These are phyloP conservation scores for Acrossocheilus fasciatus DNA, from an alignment of 2,797 vertebrate genomes.

Conservation along the genomic window DNA sequence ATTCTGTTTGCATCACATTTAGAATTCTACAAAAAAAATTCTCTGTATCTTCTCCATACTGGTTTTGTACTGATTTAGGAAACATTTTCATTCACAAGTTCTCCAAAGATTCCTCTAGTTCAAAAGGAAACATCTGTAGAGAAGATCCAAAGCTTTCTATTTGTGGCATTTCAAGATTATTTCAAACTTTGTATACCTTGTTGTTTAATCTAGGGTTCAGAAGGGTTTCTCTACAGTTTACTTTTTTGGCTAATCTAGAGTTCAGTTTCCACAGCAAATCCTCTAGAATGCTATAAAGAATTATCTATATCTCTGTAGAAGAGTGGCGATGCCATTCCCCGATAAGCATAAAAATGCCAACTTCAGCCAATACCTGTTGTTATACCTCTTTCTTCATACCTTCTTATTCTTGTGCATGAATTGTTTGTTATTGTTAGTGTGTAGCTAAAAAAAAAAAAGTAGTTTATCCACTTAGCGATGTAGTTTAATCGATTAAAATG, in stretches of 20 bases:
- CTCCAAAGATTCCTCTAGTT: neutral
- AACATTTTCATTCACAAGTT: neutral
- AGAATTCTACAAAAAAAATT: too few relatives aligned
- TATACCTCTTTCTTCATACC: conserved; percentile 34
- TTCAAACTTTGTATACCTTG: neutral
- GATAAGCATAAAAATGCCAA: conserved; percentile 20
- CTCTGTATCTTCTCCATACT: neutral
- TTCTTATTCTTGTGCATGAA: conserved; percentile 38
- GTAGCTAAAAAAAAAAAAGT: conserved; percentile 28
- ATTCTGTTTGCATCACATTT: neutral
- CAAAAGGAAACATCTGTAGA: neutral
- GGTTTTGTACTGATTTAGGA: neutral
- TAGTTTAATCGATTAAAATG: conserved; percentile 49
- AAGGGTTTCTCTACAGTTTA: neutral
- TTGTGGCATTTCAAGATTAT: neutral
- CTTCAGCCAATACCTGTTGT: neutral
- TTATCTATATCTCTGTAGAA: neutral
- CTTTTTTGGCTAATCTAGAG: neutral
- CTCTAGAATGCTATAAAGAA: conserved; percentile 6
- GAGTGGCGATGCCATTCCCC: neutral
- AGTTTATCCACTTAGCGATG: conserved; percentile 38
- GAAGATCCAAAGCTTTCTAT: neutral
- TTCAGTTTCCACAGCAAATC: neutral
- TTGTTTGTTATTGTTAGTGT: conserved; percentile 30
- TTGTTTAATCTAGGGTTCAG: neutral